Evolutionary conservation across 2,888 invertebrate genomes (phyloP), one percentile per base, ranked within the genome.

Genomic region (Salpingus planirostris): DNA sequence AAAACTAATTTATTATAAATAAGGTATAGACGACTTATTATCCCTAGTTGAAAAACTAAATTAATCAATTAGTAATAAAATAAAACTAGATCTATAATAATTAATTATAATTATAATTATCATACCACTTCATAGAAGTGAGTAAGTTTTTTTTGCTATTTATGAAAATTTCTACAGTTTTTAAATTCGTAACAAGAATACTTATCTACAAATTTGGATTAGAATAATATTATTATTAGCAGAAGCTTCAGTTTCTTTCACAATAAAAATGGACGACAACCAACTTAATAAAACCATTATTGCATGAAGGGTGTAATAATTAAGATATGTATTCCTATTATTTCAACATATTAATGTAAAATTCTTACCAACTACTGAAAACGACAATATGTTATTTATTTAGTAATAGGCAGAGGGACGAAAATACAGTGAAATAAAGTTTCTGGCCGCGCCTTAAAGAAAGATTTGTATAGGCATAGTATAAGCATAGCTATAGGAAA

Each of bases 141-240:
- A 47, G 36, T 38, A 32, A 36, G 33, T 32, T 42, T 46, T 40
- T 42, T 46, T 41, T 33, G 32, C 36, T 38, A 44, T 24, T 34
- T 42, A 43, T 42, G 43, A 44, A 44, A 43, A 41, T 37, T 31
- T 48, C 47, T 55, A 49, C 46, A 39, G 41, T n/a, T 49, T 52
- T 54, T 55, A 56, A 57, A 56, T 60, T 59, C 57, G 58, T 59
- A 59, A 58, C 57, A 59, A 57, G 56, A 57, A 54, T 57, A 56
- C 53, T 55, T 54, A 54, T 53, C 51, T 55, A 55, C 52, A 53
- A 44, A 48, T 43, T 40, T 36, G 45, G 37, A 40, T 43, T 40
- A 35, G 45, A 36, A 41, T 40, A 31, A 44, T 40, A 43, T 24
- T 13, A 36, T 27, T 32, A n/a, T n/a, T n/a, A n/a, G n/a, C n/a